These are phyloP conservation scores for Crotophaga sulcirostris DNA, from an alignment of 2,113 vertebrate species.

Conservation along the genomic window DNA sequence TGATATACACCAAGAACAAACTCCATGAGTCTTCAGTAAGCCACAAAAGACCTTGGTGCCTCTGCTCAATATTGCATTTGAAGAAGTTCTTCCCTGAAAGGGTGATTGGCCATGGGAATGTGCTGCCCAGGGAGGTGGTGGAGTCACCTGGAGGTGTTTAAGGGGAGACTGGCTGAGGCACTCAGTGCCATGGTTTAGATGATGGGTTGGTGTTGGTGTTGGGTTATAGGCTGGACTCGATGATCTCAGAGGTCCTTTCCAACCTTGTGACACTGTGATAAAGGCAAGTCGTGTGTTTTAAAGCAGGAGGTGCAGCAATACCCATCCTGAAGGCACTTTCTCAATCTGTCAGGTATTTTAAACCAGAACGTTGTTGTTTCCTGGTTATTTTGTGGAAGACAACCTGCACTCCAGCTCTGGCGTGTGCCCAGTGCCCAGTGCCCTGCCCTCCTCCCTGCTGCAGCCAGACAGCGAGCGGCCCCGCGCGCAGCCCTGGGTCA, in stretches of 20 bases:
- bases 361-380: fast-evolving
- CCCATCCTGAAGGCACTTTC: not conserved
- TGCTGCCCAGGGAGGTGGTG: no score
- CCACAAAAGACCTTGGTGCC: not conserved
- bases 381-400: not conserved
- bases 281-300: not conserved
- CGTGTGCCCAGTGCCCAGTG: fast-evolving
- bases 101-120: no score
- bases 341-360: not conserved
- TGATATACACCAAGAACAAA: not conserved
- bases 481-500: no score
- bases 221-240: no score
- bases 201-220: no score
- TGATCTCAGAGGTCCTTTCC: no score
- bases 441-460: not conserved
- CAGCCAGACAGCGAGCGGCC: not conserved
- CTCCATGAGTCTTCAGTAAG: fast-evolving
- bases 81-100: no score
- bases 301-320: not conserved
- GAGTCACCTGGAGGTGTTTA: no score
- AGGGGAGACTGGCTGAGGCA: no score
- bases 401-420: not conserved
- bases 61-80: not conserved
- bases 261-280: no score
- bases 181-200: no score